Evolutionary conservation across 2,888 invertebrate species (phyloP).

Genomic region (Acrobasis suavella): DNA sequence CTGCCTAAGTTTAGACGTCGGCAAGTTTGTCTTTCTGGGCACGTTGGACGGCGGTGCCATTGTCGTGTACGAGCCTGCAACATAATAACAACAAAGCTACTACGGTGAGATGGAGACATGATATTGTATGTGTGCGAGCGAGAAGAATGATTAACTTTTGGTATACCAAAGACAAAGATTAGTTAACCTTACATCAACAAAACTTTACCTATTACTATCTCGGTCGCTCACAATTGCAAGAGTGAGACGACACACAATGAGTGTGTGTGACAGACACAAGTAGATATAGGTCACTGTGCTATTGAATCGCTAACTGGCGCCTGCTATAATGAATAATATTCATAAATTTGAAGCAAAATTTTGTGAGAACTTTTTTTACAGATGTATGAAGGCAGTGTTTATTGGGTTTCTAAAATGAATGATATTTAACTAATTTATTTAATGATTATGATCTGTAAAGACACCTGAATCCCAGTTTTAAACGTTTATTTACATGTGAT

Average conservation of each 20-base stretch:
- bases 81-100: slow-evolving; percentile 31
- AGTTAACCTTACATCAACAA: not conserved
- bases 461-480: not conserved
- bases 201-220: not conserved
- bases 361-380: too few species aligned
- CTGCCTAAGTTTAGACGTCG: slow-evolving; percentile 76
- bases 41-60: slow-evolving; percentile 60
- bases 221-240: not conserved
- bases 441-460: not conserved
- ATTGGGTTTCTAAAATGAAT: too few species aligned
- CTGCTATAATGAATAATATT: not conserved
- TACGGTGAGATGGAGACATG: slow-evolving; percentile 21
- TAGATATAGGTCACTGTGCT: not conserved
- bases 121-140: not conserved
- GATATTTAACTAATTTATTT: too few species aligned
- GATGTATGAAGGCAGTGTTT: too few species aligned
- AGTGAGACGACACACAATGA: too few species aligned
- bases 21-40: slow-evolving; percentile 63
- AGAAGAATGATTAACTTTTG: not conserved
- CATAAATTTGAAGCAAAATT: not conserved
- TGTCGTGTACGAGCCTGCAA: slow-evolving; percentile 57
- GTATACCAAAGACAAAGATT: not conserved
- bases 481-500: not conserved
- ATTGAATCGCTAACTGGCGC: not conserved
- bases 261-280: not conserved